phyloP scores from a whole-genome alignment of 2,797 vertebrate species.

The Phoebastria nigripes region DNA sequence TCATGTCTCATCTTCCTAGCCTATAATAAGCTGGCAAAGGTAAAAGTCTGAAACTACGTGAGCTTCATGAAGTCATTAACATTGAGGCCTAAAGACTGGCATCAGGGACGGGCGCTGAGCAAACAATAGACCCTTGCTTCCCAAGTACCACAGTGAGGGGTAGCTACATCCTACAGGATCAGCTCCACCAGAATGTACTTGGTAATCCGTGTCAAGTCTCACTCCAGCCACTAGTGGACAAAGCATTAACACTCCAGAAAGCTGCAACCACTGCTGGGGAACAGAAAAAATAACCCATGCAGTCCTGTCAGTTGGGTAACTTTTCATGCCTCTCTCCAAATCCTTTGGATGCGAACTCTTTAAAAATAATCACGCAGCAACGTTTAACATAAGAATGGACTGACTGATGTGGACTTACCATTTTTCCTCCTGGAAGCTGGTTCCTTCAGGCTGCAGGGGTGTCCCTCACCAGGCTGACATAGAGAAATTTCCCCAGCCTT shows the following conservation, averaged over 20 bases:
- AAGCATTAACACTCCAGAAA: neutral
- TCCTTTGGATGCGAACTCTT: neutral
- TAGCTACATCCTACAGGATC: neutral
- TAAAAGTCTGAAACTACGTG: slow-evolving; percentile 17
- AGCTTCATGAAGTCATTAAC: slow-evolving; percentile 46
- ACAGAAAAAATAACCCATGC: neutral
- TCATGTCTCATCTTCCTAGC: slow-evolving; percentile 62
- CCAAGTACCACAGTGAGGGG: neutral
- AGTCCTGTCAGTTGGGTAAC: neutral
- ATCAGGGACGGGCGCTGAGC: neutral
- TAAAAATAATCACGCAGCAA: neutral
- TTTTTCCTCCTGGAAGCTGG: neutral
- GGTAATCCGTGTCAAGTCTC: neutral
- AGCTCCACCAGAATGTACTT: neutral
- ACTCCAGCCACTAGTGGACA: neutral
- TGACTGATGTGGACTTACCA: neutral
- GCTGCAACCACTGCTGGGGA: neutral
- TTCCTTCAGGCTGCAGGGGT: neutral
- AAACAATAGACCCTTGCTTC: neutral
- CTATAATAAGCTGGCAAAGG: slow-evolving; percentile 52
- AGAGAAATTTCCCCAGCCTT: slow-evolving; percentile 23
- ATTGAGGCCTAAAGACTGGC: neutral
- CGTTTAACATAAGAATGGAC: neutral
- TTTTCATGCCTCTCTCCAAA: neutral
- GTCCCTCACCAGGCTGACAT: neutral